A percentile compares a stretch with the other conserved stretches of the same genome.
Conservation (phyloP, 1,140 invertebrate species). For the Drosophila cardini region DNA sequence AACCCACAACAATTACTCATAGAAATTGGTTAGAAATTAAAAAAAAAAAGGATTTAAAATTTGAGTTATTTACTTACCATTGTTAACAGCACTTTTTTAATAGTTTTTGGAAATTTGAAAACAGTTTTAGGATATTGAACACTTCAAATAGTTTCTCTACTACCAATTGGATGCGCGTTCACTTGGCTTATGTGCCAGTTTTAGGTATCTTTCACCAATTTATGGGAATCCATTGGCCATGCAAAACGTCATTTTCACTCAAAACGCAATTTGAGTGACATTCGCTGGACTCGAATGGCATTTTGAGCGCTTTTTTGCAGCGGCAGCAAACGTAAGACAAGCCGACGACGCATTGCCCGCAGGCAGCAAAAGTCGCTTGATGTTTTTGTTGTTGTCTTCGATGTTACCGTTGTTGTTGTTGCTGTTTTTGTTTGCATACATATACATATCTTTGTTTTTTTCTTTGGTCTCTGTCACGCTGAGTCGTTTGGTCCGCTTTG, state of each 20-base stretch:
- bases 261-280: conserved; percentile 77
- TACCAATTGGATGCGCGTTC: conserved; percentile 67
- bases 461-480: conserved; percentile 12
- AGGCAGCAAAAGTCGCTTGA: conserved; percentile 18
- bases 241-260: conserved; percentile 70
- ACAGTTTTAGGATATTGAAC: conserved; percentile 42
- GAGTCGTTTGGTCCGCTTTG: conserved; percentile 34
- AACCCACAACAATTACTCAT: conserved; percentile 4
- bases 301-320: conserved; percentile 63
- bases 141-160: conserved; percentile 24
- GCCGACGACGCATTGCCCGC: conserved; percentile 1
- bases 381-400: background rate
- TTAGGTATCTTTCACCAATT: conserved; percentile 82
- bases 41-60: background rate
- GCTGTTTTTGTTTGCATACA: conserved; percentile 61
- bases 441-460: conserved; percentile 42
- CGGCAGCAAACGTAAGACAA: too few relatives aligned
- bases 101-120: conserved; percentile 40
- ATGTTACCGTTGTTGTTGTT: background rate
- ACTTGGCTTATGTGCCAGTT: conserved; percentile 65
- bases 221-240: conserved; percentile 72
- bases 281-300: conserved; percentile 62
- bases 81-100: conserved; percentile 5
- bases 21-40: background rate
- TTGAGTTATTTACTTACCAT: conserved; percentile 37